Percentiles rank a stretch among this genome's conserved stretches.
phyloP scores from a whole-genome alignment of 2,888 invertebrate genomes.

The Coecobrya sp. region DNA sequence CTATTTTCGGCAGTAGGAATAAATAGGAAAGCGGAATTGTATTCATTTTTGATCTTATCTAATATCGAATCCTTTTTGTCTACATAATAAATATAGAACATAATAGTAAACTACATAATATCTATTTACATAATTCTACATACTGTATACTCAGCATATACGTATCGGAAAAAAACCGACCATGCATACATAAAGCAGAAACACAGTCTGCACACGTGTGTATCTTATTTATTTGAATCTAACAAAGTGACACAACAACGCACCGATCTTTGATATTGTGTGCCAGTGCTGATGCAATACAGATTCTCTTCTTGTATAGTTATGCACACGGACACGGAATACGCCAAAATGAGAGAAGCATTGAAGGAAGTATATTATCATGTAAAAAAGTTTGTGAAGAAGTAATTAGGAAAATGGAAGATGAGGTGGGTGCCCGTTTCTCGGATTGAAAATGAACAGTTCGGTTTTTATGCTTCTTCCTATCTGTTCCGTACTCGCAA shows the following conservation, averaged over 20 bases:
- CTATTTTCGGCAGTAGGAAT: not conserved
- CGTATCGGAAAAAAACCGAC: not conserved
- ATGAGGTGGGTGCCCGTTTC: conserved; percentile 5
- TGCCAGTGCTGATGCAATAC: not conserved
- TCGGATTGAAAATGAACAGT: conserved; percentile 1
- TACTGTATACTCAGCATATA: not conserved
- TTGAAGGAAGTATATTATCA: not conserved
- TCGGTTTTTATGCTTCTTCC: conserved; percentile 9
- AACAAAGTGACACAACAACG: too few relatives aligned
- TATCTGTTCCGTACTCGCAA: not conserved
- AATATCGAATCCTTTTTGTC: not conserved
- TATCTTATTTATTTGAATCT: not conserved
- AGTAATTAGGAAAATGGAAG: not conserved
- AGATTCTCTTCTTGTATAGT: too few relatives aligned
- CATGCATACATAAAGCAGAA: not conserved
- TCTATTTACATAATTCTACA: too few relatives aligned
- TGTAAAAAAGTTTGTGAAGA: not conserved
- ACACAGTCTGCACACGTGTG: conserved; percentile 14
- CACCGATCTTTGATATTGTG: not conserved
- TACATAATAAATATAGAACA: not conserved
- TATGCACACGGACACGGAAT: not conserved
- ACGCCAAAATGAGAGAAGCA: not conserved
- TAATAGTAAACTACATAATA: not conserved
- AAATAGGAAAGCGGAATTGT: not conserved
- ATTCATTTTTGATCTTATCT: not conserved